These are phyloP conservation scores for Neoaliturus tenellus DNA, from an alignment of 2,888 invertebrate genomes.

Conservation along the genomic window DNA sequence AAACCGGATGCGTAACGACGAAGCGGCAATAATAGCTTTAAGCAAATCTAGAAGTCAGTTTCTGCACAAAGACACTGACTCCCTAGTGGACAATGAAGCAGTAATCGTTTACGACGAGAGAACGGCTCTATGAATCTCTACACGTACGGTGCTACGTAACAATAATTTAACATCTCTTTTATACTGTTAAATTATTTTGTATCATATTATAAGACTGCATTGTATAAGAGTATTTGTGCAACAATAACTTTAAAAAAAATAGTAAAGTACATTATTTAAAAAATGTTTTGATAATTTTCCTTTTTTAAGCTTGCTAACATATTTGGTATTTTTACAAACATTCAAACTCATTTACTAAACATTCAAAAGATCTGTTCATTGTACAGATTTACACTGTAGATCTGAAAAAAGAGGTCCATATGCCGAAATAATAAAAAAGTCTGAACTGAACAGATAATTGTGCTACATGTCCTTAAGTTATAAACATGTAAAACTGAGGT, in stretches of 20 bases:
- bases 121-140: slow-evolving; percentile 79
- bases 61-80: slow-evolving; percentile 76
- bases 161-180: slow-evolving; percentile 20
- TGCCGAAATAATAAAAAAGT: too few relatives aligned
- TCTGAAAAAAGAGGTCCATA: too few relatives aligned
- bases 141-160: slow-evolving; percentile 38
- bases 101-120: slow-evolving; percentile 89
- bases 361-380: too few relatives aligned
- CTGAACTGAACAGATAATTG: too few relatives aligned
- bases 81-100: slow-evolving; percentile 84
- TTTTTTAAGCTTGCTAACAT: too few relatives aligned
- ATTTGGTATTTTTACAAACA: too few relatives aligned
- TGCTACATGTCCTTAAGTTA: too few relatives aligned
- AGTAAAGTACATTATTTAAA: slow-evolving; percentile 19
- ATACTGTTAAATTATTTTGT: slow-evolving; percentile 43
- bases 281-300: too few relatives aligned
- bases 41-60: slow-evolving; percentile 83
- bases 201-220: slow-evolving; percentile 45
- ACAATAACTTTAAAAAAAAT: slow-evolving; percentile 36
- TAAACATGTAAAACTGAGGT: too few relatives aligned
- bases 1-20: slow-evolving; percentile 88
- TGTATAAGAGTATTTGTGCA: slow-evolving; percentile 11
- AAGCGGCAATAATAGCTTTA: slow-evolving; percentile 87
- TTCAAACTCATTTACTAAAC: too few relatives aligned
- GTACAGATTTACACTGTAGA: too few relatives aligned